Conservation (phyloP, 53 echinoderm and acorn worm species). For the Stichopus horrens region DNA sequence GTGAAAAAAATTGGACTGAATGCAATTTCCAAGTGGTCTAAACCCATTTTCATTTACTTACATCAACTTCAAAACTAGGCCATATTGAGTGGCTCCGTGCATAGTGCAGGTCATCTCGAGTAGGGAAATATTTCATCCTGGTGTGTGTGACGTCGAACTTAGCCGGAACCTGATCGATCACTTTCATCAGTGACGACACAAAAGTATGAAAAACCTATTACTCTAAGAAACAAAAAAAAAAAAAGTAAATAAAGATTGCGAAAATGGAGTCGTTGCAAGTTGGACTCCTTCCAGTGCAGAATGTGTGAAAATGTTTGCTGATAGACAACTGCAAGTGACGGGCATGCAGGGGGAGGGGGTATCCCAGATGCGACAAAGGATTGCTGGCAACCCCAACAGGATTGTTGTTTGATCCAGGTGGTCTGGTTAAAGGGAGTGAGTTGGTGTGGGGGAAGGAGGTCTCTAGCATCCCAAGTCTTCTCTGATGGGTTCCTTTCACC, state of each 20-base stretch:
- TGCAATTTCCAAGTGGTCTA: conserved; percentile 11
- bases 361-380: too few species aligned
- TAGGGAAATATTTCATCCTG: neutral
- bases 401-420: too few species aligned
- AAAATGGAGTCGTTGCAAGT: too few species aligned
- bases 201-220: neutral
- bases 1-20: conserved; percentile 12
- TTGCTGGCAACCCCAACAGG: too few species aligned
- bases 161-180: neutral
- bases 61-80: conserved; percentile 15
- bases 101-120: neutral
- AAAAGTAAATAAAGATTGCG: too few species aligned
- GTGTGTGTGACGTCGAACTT: conserved; percentile 6
- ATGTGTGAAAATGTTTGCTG: conserved; percentile 1
- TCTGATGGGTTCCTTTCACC: too few species aligned
- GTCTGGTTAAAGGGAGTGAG: too few species aligned
- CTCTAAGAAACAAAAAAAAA: neutral
- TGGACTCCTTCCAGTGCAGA: neutral
- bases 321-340: neutral
- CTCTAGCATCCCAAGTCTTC: too few species aligned
- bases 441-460: too few species aligned
- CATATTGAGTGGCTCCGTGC: neutral
- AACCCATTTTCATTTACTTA: conserved; percentile 14
- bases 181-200: neutral
- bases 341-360: too few species aligned